Evolutionary conservation across 2,113 vertebrate species (phyloP), one percentile per base, ranked within the genome.

Genomic region (Aviceda subcristata): DNA sequence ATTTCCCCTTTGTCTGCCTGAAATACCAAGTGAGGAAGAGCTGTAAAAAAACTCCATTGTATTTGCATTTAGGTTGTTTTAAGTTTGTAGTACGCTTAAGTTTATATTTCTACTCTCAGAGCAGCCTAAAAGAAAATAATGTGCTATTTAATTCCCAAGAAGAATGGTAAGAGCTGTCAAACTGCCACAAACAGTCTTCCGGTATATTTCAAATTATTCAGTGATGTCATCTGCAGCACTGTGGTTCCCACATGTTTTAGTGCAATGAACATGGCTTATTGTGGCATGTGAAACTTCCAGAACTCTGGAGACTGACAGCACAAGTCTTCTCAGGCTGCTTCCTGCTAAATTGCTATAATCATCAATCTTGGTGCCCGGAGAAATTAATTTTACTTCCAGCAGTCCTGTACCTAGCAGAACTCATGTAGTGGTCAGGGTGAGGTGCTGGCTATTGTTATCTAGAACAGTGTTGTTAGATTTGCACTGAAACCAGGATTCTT

Each of bases 1-100:
- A 98, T 51, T 97, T 99, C 77, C 99, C 99, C 14, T 99, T 97
- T 94, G 99, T 99, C 79, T 97, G 98, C 86, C 99, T 99, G 75
- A 98, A 99, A 98, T 99, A 99, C 94, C 99, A 99, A 98, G 99
- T 99, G 79, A 98, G 98, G 68, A 93, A 27, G 32, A 91, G 24
- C 55, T 73, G 48, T 24, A 46, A 63, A 89, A 46, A 69, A 64
- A 21, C 7, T 53, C n/a, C 2, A 29, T 38, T 79, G 10, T 38
- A n/a, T 83, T 86, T 92, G 11, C 15, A 57, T 76, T 86, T 90
- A 76, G 21, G 18, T 53, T 50, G 50, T 56, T 83, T 75, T 36
- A 88, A 68, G 36, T 63, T 69, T 83, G n/a, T 53, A 64, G 39
- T 69, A 43, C 7, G 15, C 7, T 75, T 67, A 78, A 51, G 27